These are phyloP conservation scores for Leucoraja ocellata DNA, from an alignment of 2,797 vertebrate genomes.

Conservation along the genomic window DNA sequence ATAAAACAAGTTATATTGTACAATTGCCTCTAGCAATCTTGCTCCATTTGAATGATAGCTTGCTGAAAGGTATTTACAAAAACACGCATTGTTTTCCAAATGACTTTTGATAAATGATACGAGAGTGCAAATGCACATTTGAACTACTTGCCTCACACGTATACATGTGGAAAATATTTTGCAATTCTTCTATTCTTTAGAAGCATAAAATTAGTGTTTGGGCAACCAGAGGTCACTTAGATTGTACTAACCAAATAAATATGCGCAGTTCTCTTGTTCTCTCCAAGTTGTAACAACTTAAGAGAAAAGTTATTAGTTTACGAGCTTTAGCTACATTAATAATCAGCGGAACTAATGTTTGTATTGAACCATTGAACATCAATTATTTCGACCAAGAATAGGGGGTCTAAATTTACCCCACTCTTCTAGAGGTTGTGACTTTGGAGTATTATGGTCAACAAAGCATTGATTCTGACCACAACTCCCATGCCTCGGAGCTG, in stretches of 20 bases:
- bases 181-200: background rate
- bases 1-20: conserved; percentile 14
- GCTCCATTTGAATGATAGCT: conserved; percentile 2
- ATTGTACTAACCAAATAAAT: conserved; percentile 26
- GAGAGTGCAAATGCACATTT: background rate
- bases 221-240: conserved; percentile 6
- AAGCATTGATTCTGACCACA: background rate
- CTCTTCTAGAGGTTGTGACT: background rate
- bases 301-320: conserved; percentile 22
- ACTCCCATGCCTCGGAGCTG: too few species aligned
- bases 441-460: background rate
- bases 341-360: background rate
- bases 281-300: background rate
- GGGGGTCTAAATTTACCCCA: background rate
- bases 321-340: background rate
- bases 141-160: conserved; percentile 25
- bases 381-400: background rate
- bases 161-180: conserved; percentile 37
- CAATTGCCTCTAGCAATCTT: background rate
- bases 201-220: conserved; percentile 7
- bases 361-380: background rate
- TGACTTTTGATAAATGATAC: conserved; percentile 32
- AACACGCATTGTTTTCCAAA: conserved; percentile 24
- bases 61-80: conserved; percentile 2
- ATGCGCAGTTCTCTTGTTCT: background rate